Base-by-base conservation (phyloP, 2,888 invertebrate species). In the Pterostichus madidus region DNA sequence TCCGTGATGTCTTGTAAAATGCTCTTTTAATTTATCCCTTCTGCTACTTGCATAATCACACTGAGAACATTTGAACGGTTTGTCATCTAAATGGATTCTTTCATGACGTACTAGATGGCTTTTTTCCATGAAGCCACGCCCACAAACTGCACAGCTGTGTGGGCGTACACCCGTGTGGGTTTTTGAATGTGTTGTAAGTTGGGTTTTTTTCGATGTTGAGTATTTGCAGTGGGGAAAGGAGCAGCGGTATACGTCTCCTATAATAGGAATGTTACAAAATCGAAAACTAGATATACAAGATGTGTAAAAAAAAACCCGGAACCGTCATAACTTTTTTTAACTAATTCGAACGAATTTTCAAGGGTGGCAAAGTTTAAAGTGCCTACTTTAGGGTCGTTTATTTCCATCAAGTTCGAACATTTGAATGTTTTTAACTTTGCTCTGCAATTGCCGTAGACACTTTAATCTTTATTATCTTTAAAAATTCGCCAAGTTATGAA, bases 51-150 rank as follows among this genome's bases (percentile, higher is more conserved):
- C 92, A 87, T 94, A 94, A 84, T 93, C 93, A 88, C 94, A 94
- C 84, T 92, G 90, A 11, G 91, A 90, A 87, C 94, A 94, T 85
- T 93, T 93, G 88, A 93, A 93, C 0, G 93, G 93, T 85, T 93
- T 93, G 84, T 93, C 93, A 84, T 92, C 91, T 59, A 92, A 88
- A 88, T 94, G 94, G 77, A 94, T 93, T 56, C 93, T 89, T 87
- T 94, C 93, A 87, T 94, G 94, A 0, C 94, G 90, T 10, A 93
- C 91, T 83, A 94, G 88, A 88, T 94, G 94, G 46, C 93, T 93
- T 86, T 93, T 93, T 87, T 94, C 94, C 87, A 94, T 92, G 87
- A 94, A 94, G 11, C 92, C 92, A 68, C 93, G 90, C 0, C 92
- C 92, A 87, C 94, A 94, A 13, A 91, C 90, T 24, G 89, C 89